Conservation (phyloP, 2,797 vertebrate genomes). For the Phoebastria nigripes region DNA sequence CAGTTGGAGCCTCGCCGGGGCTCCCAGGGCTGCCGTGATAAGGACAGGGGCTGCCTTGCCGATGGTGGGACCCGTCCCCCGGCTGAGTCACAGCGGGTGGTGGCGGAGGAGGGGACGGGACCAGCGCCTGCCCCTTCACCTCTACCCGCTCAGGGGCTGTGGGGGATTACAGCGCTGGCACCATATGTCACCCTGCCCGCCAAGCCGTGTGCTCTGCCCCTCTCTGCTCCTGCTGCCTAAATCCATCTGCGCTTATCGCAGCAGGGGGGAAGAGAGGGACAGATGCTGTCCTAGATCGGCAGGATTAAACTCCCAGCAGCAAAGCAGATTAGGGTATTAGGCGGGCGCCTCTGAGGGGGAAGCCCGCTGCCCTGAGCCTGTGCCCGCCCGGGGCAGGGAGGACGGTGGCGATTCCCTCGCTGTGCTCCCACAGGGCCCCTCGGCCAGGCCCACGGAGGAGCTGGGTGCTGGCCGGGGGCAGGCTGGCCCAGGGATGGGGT, state of each 20-base stretch:
- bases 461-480: neutral
- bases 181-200: constrained; percentile 25
- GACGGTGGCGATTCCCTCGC: neutral
- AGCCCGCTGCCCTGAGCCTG: neutral
- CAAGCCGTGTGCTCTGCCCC: neutral
- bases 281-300: constrained; percentile 76
- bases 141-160: neutral
- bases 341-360: constrained; percentile 40
- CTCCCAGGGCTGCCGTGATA: neutral
- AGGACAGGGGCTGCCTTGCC: neutral
- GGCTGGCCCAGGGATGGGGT: neutral
- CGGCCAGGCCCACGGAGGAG: neutral
- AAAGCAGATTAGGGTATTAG: constrained; percentile 76
- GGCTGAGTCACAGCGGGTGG: neutral
- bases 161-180: neutral
- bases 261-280: constrained; percentile 42
- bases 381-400: neutral
- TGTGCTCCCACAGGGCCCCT: fast-evolving
- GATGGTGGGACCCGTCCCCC: fast-evolving
- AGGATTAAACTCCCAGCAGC: constrained; percentile 71
- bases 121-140: neutral
- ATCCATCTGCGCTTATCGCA: constrained; percentile 9
- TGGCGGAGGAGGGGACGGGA: neutral
- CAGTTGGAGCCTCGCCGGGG: neutral
- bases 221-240: neutral